Evolutionary conservation across 2,888 invertebrate genomes (phyloP), one percentile per base, ranked within the genome.

Genomic region (Cinara cedri): DNA sequence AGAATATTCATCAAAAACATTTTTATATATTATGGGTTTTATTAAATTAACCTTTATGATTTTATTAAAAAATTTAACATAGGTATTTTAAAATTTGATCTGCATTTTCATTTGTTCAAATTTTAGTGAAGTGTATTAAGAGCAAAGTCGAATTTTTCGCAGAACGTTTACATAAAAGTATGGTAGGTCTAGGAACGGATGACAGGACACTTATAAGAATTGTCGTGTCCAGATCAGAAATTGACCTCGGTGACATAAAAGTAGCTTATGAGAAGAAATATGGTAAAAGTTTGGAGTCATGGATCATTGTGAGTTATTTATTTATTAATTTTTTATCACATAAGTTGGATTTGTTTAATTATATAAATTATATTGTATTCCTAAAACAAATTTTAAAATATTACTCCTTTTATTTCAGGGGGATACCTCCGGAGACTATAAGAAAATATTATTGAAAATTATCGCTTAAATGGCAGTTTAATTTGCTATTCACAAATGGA

Each of bases 401-500:
- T 82, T 81, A 81, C n/a, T n/a, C n/a, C n/a, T 83, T 85, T 34
- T 85, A 86, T 91, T 92, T 85, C 91, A 95, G 94, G 94, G 91
- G 85, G 96, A 96, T 88, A 95, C 95, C 83, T 94, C 94, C 85
- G 96, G 96, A 85, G 94, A 96, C 89, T 96, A 96, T 91, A 95
- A 92, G 89, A 92, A 92, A 88, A 91, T 94, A 85, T 90, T 96
- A 86, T 90, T 96, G 87, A 92, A 94, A 85, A 88, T 96, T 87
- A 90, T 94, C 87, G 92, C 90, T 86, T 90, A 90, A 85, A 54
- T 42, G 19, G 16, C 24, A 8, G 11, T 13, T 42, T 54, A 21
- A 21, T 13, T 60, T 26, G 49, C 62, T 10, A 42, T 42, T 34
- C 42, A 3, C 42, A 1, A 9, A n/a, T 44, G 21, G 21, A 44